Evolutionary conservation across 2,888 invertebrate genomes (phyloP).

Genomic region (Andrena camellia): DNA sequence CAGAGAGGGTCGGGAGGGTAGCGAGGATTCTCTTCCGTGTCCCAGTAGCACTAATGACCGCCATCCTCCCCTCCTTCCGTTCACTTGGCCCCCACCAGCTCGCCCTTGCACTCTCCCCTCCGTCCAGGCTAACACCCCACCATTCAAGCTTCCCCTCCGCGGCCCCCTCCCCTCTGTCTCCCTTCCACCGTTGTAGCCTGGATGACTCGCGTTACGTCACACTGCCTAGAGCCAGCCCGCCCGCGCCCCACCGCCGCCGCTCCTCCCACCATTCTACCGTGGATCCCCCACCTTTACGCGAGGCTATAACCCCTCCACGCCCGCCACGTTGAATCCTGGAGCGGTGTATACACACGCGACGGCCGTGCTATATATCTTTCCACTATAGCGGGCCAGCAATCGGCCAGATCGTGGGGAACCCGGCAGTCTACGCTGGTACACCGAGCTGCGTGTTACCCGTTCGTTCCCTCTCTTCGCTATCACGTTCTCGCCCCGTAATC

Average conservation of each 20-base stretch:
- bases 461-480: conserved; percentile 59
- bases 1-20: conserved; percentile 36
- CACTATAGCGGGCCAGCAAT: conserved; percentile 70
- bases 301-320: conserved; percentile 30
- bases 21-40: conserved; percentile 78
- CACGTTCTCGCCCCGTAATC: conserved; percentile 58
- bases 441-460: conserved; percentile 77
- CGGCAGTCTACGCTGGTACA: conserved; percentile 81
- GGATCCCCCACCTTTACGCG: conserved; percentile 16
- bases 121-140: conserved; percentile 15
- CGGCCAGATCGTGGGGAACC: conserved; percentile 67
- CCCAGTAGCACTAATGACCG: conserved; percentile 83
- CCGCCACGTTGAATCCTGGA: conserved; percentile 45
- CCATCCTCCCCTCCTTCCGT: conserved; percentile 70
- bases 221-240: conserved; percentile 57
- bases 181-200: conserved; percentile 54
- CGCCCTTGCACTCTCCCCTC: conserved; percentile 59
- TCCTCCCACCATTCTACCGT: conserved; percentile 13
- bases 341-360: conserved; percentile 67
- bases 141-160: conserved; percentile 3
- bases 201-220: conserved; percentile 74
- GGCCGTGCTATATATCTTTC: conserved; percentile 63
- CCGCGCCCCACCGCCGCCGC: conserved; percentile 21
- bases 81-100: conserved; percentile 54
- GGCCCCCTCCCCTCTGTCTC: conserved; percentile 36